Conservation (phyloP, 1,140 invertebrate species). For the Planococcus citri region DNA sequence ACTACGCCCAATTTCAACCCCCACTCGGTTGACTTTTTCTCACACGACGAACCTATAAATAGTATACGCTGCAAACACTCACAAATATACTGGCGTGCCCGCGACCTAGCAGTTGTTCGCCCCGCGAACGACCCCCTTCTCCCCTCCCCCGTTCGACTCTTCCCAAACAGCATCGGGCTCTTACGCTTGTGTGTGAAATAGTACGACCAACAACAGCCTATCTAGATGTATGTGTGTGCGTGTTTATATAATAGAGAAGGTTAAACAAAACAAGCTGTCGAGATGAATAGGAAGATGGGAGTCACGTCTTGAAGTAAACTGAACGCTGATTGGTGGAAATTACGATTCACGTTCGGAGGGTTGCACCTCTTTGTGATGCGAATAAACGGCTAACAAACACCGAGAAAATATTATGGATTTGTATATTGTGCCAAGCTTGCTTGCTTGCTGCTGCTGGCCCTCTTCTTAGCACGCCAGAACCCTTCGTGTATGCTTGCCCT, state of each 20-base stretch:
- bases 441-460: neutral
- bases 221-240: neutral
- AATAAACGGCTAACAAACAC: conserved; percentile 6
- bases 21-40: neutral
- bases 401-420: conserved; percentile 7
- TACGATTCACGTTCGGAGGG: neutral
- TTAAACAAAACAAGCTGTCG: conserved; percentile 3
- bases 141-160: too few relatives aligned
- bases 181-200: too few relatives aligned
- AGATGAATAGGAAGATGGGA: conserved; percentile 6
- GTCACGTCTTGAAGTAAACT: conserved; percentile 6
- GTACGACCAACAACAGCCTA: neutral
- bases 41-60: too few relatives aligned
- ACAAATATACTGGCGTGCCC: too few relatives aligned
- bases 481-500: too few relatives aligned
- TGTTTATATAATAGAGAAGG: conserved; percentile 7
- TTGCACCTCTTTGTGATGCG: neutral
- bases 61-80: neutral
- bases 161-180: too few relatives aligned
- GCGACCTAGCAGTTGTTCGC: too few relatives aligned
- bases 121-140: too few relatives aligned
- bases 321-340: neutral
- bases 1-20: conserved; percentile 16
- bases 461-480: too few relatives aligned
- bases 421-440: neutral